Base-by-base conservation (phyloP, 2,797 vertebrate genomes). In the Tympanoctomys barrerae region DNA sequence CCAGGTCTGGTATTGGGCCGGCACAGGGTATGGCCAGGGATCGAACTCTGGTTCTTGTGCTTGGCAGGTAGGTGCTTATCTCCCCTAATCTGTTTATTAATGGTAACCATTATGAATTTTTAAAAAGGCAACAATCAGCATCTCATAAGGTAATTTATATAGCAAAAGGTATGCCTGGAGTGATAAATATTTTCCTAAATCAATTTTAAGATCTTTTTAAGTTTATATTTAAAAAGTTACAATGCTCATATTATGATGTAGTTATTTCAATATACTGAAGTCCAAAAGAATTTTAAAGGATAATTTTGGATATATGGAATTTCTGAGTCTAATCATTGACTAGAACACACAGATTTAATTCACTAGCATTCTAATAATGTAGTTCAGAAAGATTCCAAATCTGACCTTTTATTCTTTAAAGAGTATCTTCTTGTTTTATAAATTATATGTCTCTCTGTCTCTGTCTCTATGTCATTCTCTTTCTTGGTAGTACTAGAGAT, bases 331-430 rank as follows among this genome's bases (percentile, higher is more conserved):
- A 97, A 75, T 68, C 31, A 28, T 83, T 89, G 46, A 94, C 39
- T 89, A 83, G 28, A 42, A 68, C 13, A 92, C 26, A 88, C 2
- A 80, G 61, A 91, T 14, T 71, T 90, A 94, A 87, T 71, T 90
- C 54, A 91, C 12, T 59, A 84, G 46, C 46, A 95, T 88, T 94
- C 39, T 87, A 86, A 95, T 81, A n/a, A 75, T 46, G 75, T 84
- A 79, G 21, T 86, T 89, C 57, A 94, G 33, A 94, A 68, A 31
- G 33, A 81, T 87, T 94, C 54, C n/a, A 97, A 93, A 94, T 95
- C 28, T 66, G 42, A 84, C 46, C 24, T 90, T 89, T 75, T 52
- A 89, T 84, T 93, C 64, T 84, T 93, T 31, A 95, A 36, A 94
- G 52, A 89, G 2, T 39, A 64, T 80, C 93, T 89, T 94, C 75